Percentiles rank a stretch among this genome's conserved stretches.
Conservation (phyloP, 2,888 invertebrate species). For the Cosmorhoe ocellata region DNA sequence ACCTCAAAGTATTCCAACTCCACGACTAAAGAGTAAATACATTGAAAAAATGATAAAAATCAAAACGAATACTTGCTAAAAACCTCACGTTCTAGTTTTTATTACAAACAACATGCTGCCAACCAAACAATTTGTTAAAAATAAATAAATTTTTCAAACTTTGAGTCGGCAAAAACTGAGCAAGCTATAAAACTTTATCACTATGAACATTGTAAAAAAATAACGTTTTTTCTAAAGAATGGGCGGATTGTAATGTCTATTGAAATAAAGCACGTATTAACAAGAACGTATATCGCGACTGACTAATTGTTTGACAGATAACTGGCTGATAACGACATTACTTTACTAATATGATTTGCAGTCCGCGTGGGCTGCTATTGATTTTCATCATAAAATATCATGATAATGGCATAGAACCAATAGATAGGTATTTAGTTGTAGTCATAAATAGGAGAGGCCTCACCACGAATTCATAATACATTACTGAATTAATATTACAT, state of each 20-base stretch:
- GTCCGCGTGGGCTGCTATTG: conserved; percentile 7
- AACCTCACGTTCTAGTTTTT: conserved; percentile 4
- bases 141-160: not conserved
- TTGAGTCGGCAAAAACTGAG: no score
- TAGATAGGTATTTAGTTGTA: no score
- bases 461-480: no score
- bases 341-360: conserved; percentile 19
- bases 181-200: no score
- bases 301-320: conserved; percentile 25
- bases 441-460: no score
- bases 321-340: conserved; percentile 15
- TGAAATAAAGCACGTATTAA: conserved; percentile 15
- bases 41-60: not conserved
- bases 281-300: conserved; percentile 13
- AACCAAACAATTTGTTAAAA: not conserved
- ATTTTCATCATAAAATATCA: conserved; percentile 10
- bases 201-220: not conserved
- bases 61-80: not conserved
- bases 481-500: no score
- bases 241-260: conserved; percentile 4
- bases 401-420: no score
- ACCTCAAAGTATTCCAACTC: not conserved
- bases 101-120: conserved; percentile 1
- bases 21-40: not conserved
- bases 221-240: not conserved